Conservation (phyloP, 1,140 invertebrate genomes). For the Plutomurus gul region DNA sequence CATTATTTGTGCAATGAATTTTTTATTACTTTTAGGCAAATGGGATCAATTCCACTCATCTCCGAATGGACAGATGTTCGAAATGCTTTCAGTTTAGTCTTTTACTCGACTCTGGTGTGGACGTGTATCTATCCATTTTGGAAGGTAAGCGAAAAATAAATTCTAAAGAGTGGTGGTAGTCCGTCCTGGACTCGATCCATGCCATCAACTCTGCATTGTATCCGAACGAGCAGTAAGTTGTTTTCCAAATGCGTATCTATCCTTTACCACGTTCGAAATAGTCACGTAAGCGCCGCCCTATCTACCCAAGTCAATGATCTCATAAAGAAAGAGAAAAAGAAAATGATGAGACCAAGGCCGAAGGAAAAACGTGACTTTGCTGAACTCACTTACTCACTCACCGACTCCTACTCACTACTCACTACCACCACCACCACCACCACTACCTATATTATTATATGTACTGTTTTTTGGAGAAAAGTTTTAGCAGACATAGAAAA, state of each 20-base stretch:
- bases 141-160: conserved; percentile 34
- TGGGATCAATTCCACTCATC: conserved; percentile 63
- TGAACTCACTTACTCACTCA: background rate
- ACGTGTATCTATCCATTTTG: background rate
- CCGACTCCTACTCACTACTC: no score
- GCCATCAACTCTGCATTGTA: background rate
- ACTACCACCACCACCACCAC: no score
- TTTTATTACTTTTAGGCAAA: no score
- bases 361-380: conserved; percentile 17
- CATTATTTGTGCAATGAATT: no score
- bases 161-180: background rate
- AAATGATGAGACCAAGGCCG: conserved; percentile 29
- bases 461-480: conserved; percentile 20
- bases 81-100: conserved; percentile 58
- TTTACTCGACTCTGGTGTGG: conserved; percentile 59
- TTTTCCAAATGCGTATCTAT: background rate
- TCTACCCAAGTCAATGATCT: conserved; percentile 35
- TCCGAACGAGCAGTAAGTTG: background rate
- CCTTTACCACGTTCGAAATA: background rate
- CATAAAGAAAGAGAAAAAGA: conserved; percentile 35
- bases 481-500: conserved; percentile 28
- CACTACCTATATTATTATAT: no score
- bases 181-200: no score
- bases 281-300: background rate
- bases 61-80: conserved; percentile 58